Percentiles rank a stretch among this genome's conserved stretches.
Evolutionary conservation across 2,888 invertebrate species (phyloP).

Genomic region (Papilio demoleus): DNA sequence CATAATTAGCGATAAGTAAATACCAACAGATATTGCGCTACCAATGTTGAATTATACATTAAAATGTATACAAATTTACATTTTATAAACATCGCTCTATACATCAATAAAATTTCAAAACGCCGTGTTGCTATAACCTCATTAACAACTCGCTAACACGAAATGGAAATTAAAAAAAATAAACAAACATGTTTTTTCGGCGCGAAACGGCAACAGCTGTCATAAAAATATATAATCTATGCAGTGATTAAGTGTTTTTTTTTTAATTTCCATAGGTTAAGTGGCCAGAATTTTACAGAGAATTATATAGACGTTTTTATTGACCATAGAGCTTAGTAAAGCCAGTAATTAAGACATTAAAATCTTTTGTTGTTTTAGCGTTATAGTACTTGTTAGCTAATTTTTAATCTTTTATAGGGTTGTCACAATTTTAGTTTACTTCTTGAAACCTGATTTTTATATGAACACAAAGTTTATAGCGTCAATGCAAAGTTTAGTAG

Average conservation of each 20-base stretch:
- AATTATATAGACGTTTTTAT: slow-evolving; percentile 34
- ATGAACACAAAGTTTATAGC: neutral
- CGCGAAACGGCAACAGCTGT: slow-evolving; percentile 36
- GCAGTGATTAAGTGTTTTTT: slow-evolving; percentile 29
- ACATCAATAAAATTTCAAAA: slow-evolving; percentile 33
- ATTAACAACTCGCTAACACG: slow-evolving; percentile 31
- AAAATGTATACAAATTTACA: slow-evolving; percentile 27
- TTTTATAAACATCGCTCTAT: slow-evolving; percentile 26
- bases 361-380: slow-evolving; percentile 32
- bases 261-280: slow-evolving; percentile 24
- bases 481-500: neutral
- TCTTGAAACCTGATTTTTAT: neutral
- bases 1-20: slow-evolving; percentile 31
- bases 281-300: slow-evolving; percentile 28
- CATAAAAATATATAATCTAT: slow-evolving; percentile 40
- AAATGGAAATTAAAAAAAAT: slow-evolving; percentile 37
- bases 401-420: slow-evolving; percentile 25
- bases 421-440: neutral
- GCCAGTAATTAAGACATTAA: slow-evolving; percentile 35
- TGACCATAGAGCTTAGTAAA: slow-evolving; percentile 11
- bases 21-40: slow-evolving; percentile 28
- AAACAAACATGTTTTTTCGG: slow-evolving; percentile 32
- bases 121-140: slow-evolving; percentile 20
- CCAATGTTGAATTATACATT: slow-evolving; percentile 34
- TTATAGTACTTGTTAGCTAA: neutral